Evolutionary conservation across 1,140 invertebrate genomes (phyloP).

Genomic region (Plectrocnemia conspersa): DNA sequence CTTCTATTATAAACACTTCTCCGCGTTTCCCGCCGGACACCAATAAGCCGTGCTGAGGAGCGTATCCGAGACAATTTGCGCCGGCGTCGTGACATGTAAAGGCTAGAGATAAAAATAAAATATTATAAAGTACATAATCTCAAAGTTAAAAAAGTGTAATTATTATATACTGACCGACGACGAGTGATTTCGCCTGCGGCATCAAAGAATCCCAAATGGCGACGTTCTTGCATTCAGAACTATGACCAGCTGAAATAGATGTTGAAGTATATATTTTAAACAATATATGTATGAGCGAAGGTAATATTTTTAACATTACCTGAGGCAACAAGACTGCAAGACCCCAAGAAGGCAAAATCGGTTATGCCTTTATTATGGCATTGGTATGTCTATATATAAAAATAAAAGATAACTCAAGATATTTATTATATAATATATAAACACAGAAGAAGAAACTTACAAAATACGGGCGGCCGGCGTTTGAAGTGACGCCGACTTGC

Average conservation of each 20-base stretch:
- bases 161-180: conserved; percentile 64
- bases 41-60: conserved; percentile 84
- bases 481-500: conserved; percentile 83
- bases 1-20: conserved; percentile 91
- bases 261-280: neutral
- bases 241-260: conserved; percentile 74
- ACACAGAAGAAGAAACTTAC: conserved; percentile 60
- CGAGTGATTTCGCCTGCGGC: conserved; percentile 88
- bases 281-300: neutral
- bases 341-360: conserved; percentile 96
- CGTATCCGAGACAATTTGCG: conserved; percentile 81
- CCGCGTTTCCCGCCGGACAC: conserved; percentile 95
- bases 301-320: conserved; percentile 42
- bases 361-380: conserved; percentile 96
- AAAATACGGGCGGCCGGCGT: conserved; percentile 87
- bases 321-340: conserved; percentile 95
- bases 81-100: conserved; percentile 93
- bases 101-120: conserved; percentile 50
- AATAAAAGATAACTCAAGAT: neutral
- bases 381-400: conserved; percentile 77
- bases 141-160: neutral
- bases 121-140: neutral
- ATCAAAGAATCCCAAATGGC: conserved; percentile 97
- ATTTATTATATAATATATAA: neutral
- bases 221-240: conserved; percentile 96